These are phyloP conservation scores for Drosophila punjabiensis DNA, from an alignment of 1,140 invertebrate species.

Conservation along the genomic window DNA sequence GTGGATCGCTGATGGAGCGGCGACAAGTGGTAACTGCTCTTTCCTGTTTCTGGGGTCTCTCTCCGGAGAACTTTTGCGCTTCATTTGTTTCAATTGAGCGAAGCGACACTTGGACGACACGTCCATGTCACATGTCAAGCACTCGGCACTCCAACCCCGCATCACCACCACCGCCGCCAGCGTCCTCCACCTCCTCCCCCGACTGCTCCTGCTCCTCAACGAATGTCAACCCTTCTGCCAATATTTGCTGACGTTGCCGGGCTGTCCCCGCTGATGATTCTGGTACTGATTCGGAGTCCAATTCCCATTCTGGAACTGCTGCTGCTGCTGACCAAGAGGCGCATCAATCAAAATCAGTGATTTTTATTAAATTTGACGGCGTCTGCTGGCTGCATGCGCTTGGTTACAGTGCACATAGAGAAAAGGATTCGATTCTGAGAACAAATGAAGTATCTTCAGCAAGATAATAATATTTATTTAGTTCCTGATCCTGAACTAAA, in stretches of 20 bases:
- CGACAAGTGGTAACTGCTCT: constrained; percentile 74
- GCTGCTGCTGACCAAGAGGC: constrained; percentile 64
- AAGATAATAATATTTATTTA: not conserved
- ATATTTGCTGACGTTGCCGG: constrained; percentile 71
- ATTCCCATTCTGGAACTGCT: constrained; percentile 28
- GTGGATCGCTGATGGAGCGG: constrained; percentile 47
- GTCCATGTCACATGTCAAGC: constrained; percentile 74
- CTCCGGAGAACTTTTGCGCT: constrained; percentile 52
- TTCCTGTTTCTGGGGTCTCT: constrained; percentile 57
- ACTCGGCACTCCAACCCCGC: constrained; percentile 17
- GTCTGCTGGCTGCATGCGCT: constrained; percentile 68
- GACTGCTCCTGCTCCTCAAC: not conserved
- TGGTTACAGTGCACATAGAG: constrained; percentile 17
- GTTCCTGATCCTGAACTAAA: not conserved
- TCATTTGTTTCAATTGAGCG: constrained; percentile 80
- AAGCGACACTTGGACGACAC: constrained; percentile 74
- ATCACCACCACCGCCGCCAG: not conserved
- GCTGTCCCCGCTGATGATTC: constrained; percentile 28
- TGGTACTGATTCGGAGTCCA: constrained; percentile 24
- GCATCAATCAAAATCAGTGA: constrained; percentile 85
- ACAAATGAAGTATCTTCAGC: not conserved
- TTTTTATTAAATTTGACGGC: constrained; percentile 85
- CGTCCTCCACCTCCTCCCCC: not conserved
- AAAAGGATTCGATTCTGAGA: too few species aligned
- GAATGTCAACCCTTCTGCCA: constrained; percentile 72